These are phyloP conservation scores for Melospiza georgiana DNA, from an alignment of 2,113 vertebrate species.

Conservation along the genomic window DNA sequence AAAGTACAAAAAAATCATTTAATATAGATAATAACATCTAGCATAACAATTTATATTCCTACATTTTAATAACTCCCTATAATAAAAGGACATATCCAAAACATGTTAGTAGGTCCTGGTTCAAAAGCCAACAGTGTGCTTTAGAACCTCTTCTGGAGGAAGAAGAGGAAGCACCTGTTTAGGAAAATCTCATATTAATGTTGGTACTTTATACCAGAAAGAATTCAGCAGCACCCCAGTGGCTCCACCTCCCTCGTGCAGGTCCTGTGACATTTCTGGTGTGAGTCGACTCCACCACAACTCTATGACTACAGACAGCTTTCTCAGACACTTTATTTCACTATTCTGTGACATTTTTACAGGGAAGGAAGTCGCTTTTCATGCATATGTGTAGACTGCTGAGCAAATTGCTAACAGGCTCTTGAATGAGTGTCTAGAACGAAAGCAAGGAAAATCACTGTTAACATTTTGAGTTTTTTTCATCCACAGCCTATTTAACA, in stretches of 20 bases:
- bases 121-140: background rate
- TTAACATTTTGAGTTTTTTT: background rate
- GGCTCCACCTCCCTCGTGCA: background rate
- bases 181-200: background rate
- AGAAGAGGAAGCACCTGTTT: background rate
- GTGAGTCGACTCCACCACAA: background rate
- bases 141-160: background rate
- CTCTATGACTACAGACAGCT: background rate
- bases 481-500: background rate
- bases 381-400: background rate
- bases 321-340: background rate
- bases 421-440: background rate
- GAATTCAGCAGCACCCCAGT: background rate
- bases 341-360: background rate
- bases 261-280: background rate
- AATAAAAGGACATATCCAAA: background rate
- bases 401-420: background rate
- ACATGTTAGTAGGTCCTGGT: background rate
- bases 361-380: background rate
- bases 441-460: background rate
- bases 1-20: background rate
- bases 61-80: background rate
- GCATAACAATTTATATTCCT: background rate
- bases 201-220: background rate
- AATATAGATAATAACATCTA: background rate